Evolutionary conservation across 2,113 vertebrate species (phyloP), one percentile per base, ranked within the genome.

Genomic region (Oreocharis arfaki): DNA sequence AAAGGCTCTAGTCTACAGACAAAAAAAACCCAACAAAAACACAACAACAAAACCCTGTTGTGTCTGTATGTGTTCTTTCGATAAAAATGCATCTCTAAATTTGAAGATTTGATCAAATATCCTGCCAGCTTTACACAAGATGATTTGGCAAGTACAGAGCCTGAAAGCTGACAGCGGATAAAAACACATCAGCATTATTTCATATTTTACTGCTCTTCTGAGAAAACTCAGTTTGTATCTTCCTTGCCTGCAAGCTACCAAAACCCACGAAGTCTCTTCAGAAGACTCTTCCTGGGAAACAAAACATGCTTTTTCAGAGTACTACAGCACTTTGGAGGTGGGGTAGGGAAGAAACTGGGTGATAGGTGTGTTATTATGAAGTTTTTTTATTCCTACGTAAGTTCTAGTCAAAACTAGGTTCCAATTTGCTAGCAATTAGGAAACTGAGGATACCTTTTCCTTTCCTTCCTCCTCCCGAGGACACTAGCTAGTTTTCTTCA

Each of bases 381-480:
- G 20, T 2, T 84, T 53, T 71, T 68, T 73, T 27, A 81, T 27
- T 68, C 30, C 21, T 56, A 30, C 15, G 5, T 42, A 77, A 35
- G 6, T 16, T 56, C 69, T 59, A 61, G 35, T 18, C 50, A 94
- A 94, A 85, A 79, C 3, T 7, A 90, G 22, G 32, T 37, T 44
- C 18, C 8, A 68, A 6, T 63, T 73, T 76, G 3, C 61, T 71
- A 56, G 33, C 23, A 32, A 69, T 52, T 42, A 68, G 33, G 7
- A 80, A 61, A 64, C 6, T 0, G 1, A 63, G 16, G 18, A 12
- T 37, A 63, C 1, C 1, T 57, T 35, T 73, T 73, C 23, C 32
- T 90, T 47, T 27, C 33, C 16, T 73, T 69, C 24, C 32, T 64
- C 19, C 16, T 74, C 65, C 37, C 27, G 8, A 61, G 44, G 61